Percentiles rank a stretch among this genome's conserved stretches.
Evolutionary conservation across 2,888 invertebrate species (phyloP).

Genomic region (Ellobium chinense): DNA sequence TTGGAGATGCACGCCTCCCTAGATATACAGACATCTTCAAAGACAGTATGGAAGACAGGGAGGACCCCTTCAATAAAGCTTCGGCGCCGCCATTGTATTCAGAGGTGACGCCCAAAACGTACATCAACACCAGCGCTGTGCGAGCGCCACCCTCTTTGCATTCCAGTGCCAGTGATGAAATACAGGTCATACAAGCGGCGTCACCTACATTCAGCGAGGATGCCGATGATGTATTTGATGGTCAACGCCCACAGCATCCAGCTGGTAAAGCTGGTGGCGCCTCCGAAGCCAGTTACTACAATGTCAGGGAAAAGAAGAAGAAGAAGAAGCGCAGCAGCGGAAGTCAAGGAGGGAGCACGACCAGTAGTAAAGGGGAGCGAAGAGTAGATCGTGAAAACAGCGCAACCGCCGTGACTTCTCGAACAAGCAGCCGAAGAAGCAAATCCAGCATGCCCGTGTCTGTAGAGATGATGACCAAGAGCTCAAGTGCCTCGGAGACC

Average conservation of each 20-base stretch:
- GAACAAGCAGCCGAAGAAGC: neutral
- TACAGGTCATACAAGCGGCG: neutral
- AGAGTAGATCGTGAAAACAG: neutral
- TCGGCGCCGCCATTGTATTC: constrained; percentile 48
- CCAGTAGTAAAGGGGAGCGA: neutral
- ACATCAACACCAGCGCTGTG: neutral
- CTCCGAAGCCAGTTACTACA: constrained; percentile 15
- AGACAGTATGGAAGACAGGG: constrained; percentile 57
- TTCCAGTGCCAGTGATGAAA: neutral
- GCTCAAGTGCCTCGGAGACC: constrained; percentile 28
- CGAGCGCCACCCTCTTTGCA: neutral
- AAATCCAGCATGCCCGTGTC: neutral
- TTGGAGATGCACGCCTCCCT: constrained; percentile 43
- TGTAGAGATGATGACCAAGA: constrained; percentile 32
- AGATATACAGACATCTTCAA: constrained; percentile 50
- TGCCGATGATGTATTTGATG: neutral
- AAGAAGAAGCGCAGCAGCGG: constrained; percentile 16
- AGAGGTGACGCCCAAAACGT: constrained; percentile 15
- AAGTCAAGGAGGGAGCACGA: neutral
- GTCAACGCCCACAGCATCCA: neutral
- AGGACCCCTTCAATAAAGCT: constrained; percentile 49
- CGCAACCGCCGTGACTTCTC: neutral
- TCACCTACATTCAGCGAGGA: neutral
- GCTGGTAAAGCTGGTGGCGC: neutral
- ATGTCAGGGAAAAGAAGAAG: constrained; percentile 34